Conservation (phyloP, 2,888 invertebrate genomes). For the Xylota sylvarum region DNA sequence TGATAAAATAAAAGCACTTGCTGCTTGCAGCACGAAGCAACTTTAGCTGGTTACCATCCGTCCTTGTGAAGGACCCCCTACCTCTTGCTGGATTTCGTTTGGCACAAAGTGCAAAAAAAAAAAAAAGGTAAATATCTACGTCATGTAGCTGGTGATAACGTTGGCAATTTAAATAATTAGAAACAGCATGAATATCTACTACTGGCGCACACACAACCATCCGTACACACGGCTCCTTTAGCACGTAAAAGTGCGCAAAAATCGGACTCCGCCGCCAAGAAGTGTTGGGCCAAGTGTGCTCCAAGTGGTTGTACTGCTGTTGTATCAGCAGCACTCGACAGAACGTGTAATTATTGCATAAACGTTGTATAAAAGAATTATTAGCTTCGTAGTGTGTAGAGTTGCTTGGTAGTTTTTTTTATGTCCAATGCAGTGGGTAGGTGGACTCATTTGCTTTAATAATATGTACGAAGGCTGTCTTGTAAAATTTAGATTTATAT, state of each 20-base stretch:
- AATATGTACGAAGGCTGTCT: constrained; percentile 74
- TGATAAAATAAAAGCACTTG: constrained; percentile 52
- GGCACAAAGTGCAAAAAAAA: constrained; percentile 9
- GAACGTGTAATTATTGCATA: constrained; percentile 77
- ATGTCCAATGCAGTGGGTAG: constrained; percentile 57
- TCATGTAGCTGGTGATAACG: constrained; percentile 73
- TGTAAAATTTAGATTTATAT: constrained; percentile 76
- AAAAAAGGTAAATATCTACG: constrained; percentile 47
- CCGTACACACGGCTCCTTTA: constrained; percentile 40
- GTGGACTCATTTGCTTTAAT: constrained; percentile 76
- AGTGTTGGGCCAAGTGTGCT: constrained; percentile 69
- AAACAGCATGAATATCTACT: constrained; percentile 68
- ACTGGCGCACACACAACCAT: constrained; percentile 32
- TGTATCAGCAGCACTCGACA: constrained; percentile 69
- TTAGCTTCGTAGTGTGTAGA: constrained; percentile 58
- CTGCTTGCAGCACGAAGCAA: constrained; percentile 27
- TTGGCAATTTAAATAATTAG: constrained; percentile 76
- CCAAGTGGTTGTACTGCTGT: constrained; percentile 58
- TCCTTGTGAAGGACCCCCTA: constrained; percentile 48
- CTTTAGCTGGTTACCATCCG: constrained; percentile 49
- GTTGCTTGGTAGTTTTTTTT: constrained; percentile 2
- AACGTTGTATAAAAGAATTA: constrained; percentile 76
- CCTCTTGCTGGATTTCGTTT: constrained; percentile 11
- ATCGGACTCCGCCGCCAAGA: constrained; percentile 58
- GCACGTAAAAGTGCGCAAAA: constrained; percentile 68